These are phyloP conservation scores for Willisornis vidua DNA, from an alignment of 2,113 vertebrate species.

Conservation along the genomic window DNA sequence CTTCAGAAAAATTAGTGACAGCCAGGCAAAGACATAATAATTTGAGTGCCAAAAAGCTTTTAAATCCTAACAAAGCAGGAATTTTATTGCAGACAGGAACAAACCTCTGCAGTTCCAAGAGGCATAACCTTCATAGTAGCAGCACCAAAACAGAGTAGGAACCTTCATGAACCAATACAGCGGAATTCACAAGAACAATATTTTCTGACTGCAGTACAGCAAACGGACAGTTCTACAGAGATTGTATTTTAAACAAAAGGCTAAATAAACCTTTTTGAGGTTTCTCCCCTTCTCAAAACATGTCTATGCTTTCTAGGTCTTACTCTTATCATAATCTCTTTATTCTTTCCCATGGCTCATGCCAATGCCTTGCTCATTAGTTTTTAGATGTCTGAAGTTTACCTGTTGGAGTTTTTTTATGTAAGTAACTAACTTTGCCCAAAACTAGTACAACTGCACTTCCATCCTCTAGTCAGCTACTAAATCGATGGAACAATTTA, in stretches of 20 bases:
- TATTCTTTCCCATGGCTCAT: not conserved
- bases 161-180: not conserved
- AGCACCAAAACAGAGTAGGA: not conserved
- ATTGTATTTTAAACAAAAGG: not conserved
- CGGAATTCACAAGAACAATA: not conserved
- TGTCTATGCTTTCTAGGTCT: not conserved
- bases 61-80: not conserved
- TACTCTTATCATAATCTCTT: not conserved
- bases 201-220: not conserved
- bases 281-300: rapidly evolving
- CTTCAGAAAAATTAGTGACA: not conserved
- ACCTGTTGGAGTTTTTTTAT: not conserved
- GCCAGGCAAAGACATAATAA: not conserved
- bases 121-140: not conserved
- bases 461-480: not conserved
- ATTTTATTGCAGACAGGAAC: not conserved
- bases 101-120: not conserved
- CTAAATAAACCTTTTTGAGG: not conserved
- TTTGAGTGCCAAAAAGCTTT: not conserved
- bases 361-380: not conserved
- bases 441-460: not conserved
- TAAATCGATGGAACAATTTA: not conserved
- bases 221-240: not conserved
- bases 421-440: not conserved
- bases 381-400: not conserved